Conservation (phyloP, 2,113 vertebrate genomes). For the Cettia cetti region DNA sequence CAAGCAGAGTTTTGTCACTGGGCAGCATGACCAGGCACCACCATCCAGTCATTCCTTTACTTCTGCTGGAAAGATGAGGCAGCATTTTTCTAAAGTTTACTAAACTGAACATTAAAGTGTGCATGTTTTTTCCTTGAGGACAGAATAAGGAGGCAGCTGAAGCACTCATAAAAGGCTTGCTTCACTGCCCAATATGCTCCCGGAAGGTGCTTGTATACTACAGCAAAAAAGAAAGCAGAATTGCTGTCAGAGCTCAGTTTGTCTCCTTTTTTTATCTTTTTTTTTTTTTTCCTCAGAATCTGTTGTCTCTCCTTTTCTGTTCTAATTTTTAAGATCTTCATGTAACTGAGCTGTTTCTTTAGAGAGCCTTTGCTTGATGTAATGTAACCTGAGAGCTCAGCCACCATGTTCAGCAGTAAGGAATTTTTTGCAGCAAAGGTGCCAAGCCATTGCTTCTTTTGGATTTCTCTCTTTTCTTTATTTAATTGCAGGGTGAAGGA, state of each 20-base stretch:
- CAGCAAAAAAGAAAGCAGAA: not conserved
- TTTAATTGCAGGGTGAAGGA: not conserved
- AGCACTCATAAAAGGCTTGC: not conserved
- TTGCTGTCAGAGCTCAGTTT: not conserved
- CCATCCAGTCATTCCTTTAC: not conserved
- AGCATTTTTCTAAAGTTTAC: not conserved
- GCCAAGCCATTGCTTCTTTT: not conserved
- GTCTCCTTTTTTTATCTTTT: not conserved
- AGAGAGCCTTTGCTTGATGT: constrained; percentile 2
- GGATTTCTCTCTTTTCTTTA: not conserved
- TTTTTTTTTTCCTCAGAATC: not conserved
- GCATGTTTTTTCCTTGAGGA: not conserved
- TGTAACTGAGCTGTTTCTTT: not conserved
- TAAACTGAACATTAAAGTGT: not conserved
- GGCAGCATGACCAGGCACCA: accelerated
- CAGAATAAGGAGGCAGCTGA: not conserved
- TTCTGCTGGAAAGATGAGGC: not conserved
- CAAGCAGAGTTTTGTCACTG: not conserved
- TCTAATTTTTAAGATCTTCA: not conserved
- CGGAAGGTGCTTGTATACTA: not conserved
- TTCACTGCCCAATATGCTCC: not conserved
- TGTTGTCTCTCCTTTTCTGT: not conserved
- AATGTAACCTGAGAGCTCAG: constrained; percentile 34
- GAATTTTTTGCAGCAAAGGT: constrained; percentile 6
- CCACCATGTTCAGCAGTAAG: not conserved